Evolutionary conservation across 2,797 vertebrate genomes (phyloP).

Genomic region (Eutrigla gurnardus): DNA sequence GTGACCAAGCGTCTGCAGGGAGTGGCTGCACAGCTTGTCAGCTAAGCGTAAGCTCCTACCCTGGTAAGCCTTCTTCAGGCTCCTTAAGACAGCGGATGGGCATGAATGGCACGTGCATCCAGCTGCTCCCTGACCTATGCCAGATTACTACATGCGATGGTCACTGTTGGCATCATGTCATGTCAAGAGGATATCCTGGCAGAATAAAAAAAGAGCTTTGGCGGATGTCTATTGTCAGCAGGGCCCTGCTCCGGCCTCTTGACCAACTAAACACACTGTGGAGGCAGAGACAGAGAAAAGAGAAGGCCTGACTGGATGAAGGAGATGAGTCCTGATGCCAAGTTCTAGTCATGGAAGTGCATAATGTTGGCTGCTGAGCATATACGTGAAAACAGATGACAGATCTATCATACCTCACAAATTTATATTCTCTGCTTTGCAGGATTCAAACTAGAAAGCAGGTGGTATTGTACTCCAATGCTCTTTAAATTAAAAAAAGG

Average conservation of each 20-base stretch:
- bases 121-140: conserved; percentile 65
- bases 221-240: conserved; percentile 35
- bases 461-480: conserved; percentile 7
- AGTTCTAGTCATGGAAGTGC: conserved; percentile 29
- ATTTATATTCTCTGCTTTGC: conserved; percentile 19
- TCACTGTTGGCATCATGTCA: conserved; percentile 52
- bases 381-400: conserved; percentile 30
- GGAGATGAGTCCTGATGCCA: conserved; percentile 27
- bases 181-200: conserved; percentile 65
- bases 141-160: conserved; percentile 69
- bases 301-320: conserved; percentile 5
- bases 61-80: conserved; percentile 55
- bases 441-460: conserved; percentile 26
- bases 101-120: conserved; percentile 62
- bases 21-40: conserved; percentile 36
- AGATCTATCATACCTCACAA: conserved; percentile 21
- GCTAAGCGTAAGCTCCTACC: conserved; percentile 66
- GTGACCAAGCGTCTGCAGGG: conserved; percentile 35
- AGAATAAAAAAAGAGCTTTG: conserved; percentile 60
- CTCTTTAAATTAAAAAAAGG: background rate
- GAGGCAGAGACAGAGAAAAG: conserved; percentile 17
- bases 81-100: conserved; percentile 58
- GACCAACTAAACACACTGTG: conserved; percentile 54
- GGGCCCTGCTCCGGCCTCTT: conserved; percentile 51
- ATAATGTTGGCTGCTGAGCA: conserved; percentile 34